Evolutionary conservation across 2,888 invertebrate species (phyloP).

Genomic region (Oxycera nigricornis): DNA sequence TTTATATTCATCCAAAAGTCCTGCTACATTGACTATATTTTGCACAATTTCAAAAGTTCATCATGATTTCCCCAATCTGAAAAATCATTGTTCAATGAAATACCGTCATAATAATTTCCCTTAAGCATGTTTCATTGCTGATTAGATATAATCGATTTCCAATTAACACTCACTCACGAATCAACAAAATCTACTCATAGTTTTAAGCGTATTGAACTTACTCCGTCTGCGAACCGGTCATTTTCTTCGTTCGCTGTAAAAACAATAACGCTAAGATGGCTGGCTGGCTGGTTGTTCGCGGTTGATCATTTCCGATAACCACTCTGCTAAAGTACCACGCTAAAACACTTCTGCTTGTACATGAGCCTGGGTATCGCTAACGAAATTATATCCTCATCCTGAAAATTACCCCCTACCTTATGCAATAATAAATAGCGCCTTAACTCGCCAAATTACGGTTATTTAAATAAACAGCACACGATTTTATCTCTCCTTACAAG

Average conservation of each 20-base stretch:
- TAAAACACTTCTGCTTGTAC: constrained; percentile 44
- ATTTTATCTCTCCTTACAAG: constrained; percentile 52
- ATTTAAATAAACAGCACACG: constrained; percentile 62
- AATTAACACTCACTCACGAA: constrained; percentile 39
- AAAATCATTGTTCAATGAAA: constrained; percentile 22
- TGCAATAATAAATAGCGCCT: constrained; percentile 55
- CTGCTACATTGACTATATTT: too few relatives aligned
- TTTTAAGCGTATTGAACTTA: constrained; percentile 37
- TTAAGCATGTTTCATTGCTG: constrained; percentile 12
- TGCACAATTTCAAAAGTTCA: too few relatives aligned
- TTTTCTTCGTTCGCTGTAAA: constrained; percentile 32
- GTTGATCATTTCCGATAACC: constrained; percentile 22
- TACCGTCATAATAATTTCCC: background rate
- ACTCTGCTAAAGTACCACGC: constrained; percentile 38
- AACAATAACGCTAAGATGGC: constrained; percentile 31
- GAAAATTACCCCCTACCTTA: constrained; percentile 44
- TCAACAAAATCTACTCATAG: constrained; percentile 40
- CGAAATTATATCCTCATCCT: constrained; percentile 43
- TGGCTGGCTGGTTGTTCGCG: background rate
- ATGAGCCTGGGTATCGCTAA: constrained; percentile 35
- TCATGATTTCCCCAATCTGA: too few relatives aligned
- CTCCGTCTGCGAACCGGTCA: constrained; percentile 41
- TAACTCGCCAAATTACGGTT: constrained; percentile 57
- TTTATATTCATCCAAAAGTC: too few relatives aligned
- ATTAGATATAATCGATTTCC: constrained; percentile 37